Conservation (phyloP, 1,140 invertebrate genomes). For the Caenorhabditis latens region DNA sequence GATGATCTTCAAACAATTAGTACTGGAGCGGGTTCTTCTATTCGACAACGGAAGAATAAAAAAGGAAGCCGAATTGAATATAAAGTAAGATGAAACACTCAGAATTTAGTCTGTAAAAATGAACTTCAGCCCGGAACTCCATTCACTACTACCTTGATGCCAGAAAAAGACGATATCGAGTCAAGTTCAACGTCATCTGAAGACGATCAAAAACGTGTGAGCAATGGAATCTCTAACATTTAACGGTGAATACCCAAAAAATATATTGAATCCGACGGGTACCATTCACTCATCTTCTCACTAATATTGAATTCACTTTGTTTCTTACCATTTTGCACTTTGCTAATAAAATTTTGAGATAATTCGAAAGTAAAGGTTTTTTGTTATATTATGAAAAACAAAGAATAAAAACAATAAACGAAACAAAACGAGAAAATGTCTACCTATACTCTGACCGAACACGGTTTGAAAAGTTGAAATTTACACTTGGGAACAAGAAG, state of each 20-base stretch:
- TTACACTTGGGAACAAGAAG: conserved; percentile 13
- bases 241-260: background rate
- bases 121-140: background rate
- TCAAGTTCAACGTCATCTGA: conserved; percentile 22
- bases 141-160: conserved; percentile 26
- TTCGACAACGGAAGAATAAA: conserved; percentile 18
- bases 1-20: conserved; percentile 11
- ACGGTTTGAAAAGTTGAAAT: background rate
- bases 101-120: background rate
- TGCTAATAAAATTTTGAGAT: background rate
- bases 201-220: conserved; percentile 29
- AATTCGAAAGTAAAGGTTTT: background rate
- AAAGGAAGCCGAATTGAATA: conserved; percentile 25
- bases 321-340: background rate
- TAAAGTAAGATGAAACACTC: background rate
- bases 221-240: conserved; percentile 26
- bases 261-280: background rate
- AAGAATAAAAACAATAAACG: background rate
- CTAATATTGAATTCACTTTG: conserved; percentile 50
- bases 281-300: background rate
- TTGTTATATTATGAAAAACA: background rate
- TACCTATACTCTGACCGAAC: background rate
- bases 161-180: conserved; percentile 36
- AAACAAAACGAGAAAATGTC: background rate
- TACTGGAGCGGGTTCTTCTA: background rate